Evolutionary conservation across 1,140 invertebrate species (phyloP), one percentile per base, ranked within the genome.

Genomic region (Idris sp.): DNA sequence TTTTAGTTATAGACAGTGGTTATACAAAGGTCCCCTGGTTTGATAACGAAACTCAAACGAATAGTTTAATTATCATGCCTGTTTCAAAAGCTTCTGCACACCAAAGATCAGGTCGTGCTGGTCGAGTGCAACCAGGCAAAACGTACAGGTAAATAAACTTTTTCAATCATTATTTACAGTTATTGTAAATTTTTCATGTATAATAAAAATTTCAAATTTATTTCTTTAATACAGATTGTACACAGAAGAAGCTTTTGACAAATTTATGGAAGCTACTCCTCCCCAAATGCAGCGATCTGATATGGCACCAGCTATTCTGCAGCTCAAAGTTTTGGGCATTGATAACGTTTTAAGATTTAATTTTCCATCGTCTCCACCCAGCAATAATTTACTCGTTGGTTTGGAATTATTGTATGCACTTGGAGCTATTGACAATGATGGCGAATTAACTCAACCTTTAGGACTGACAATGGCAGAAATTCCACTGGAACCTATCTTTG

Each of bases 11-110:
- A 44, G 98, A 99, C 84, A 93, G 95, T 87, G 98, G 98, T 1
- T 99, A 97, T 88, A 95, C 97, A n/a, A 99, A 99, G 89, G 84
- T 98, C 41, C 93, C 94, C 19, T 97, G 95, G 89, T 98, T 94
- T 81, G 96, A 98, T 81, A 89, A 92, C 0, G 90, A 92, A 18
- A 93, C 94, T 9, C 92, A 93, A 13, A 94, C 95, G 7, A 96
- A 99, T 83, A 93, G 92, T 43, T 84, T 99, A 1, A 91, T 97
- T 6, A 90, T 95, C 2, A 91, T 96, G 26, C 94, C 97, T 0
- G 90, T 96, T 8, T 97, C 96, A 1, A 92, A 94, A 88, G 95
- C 96, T 5, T 96, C 96, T 8, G 97, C 97, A 0, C 88, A 93
- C 40, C 98, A 99, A 87, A 87, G 97, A 73, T 95, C 97, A 4